A percentile compares a stretch with the other conserved stretches of the same genome.
Evolutionary conservation across 2,888 invertebrate species (phyloP).

Genomic region (Copidosoma aretas): DNA sequence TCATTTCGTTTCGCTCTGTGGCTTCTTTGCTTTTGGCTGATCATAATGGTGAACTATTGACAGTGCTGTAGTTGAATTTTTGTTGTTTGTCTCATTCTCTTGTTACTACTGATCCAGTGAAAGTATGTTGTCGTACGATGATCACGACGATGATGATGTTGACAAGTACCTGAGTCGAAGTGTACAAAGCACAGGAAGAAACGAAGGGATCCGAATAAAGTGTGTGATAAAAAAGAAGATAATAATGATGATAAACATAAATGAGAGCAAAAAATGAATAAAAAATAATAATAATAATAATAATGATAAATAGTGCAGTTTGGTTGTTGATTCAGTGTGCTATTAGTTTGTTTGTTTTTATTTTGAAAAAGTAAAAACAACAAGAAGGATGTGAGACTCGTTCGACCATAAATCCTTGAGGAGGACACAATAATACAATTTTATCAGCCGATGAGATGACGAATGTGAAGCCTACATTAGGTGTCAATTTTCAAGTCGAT

Average conservation of each 20-base stretch:
- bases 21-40: too few species aligned
- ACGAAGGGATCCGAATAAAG: constrained; percentile 4
- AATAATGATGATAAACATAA: neutral
- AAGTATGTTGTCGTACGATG: constrained; percentile 2
- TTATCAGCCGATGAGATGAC: too few species aligned
- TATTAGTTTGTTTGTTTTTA: neutral
- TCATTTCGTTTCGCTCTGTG: too few species aligned
- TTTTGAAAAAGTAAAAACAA: neutral
- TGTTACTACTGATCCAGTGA: neutral
- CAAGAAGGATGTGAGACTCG: neutral
- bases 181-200: constrained; percentile 19
- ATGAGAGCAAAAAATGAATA: too few species aligned
- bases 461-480: constrained; percentile 32
- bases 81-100: neutral
- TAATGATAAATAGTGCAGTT: neutral
- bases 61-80: neutral
- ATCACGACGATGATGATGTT: neutral
- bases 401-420: neutral
- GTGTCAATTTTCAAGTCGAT: constrained; percentile 38
- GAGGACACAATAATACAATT: neutral
- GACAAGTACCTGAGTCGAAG: constrained; percentile 30
- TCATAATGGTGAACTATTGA: neutral
- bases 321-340: neutral
- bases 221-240: neutral
- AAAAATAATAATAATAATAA: constrained; percentile 4